These are phyloP conservation scores for Dicerorhinus sumatrensis DNA, from an alignment of 2,113 vertebrate genomes.

Conservation along the genomic window DNA sequence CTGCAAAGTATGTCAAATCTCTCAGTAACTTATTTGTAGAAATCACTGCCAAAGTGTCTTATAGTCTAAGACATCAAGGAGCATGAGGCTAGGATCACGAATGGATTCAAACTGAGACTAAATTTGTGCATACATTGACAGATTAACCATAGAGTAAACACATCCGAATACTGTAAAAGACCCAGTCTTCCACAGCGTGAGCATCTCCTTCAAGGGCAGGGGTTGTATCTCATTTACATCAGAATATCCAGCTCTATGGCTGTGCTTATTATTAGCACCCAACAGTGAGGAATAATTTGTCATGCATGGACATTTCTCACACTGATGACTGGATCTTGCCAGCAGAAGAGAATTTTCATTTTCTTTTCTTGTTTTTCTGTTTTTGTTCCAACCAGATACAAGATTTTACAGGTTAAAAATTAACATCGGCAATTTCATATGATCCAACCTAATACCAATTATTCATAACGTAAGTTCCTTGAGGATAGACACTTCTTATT, in stretches of 20 bases:
- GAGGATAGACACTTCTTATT: neutral
- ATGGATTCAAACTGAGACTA: neutral
- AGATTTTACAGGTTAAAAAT: neutral
- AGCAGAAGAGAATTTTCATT: neutral
- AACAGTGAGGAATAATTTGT: slow-evolving; percentile 2
- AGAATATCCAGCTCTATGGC: neutral
- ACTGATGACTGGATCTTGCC: neutral
- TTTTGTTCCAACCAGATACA: neutral
- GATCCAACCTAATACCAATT: slow-evolving; percentile 14
- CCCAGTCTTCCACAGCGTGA: neutral
- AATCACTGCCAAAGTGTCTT: neutral
- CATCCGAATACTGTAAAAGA: neutral
- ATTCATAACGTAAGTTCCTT: neutral
- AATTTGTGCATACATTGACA: neutral
- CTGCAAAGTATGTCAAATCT: neutral
- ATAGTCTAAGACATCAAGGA: neutral
- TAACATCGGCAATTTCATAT: neutral
- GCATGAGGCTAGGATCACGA: neutral
- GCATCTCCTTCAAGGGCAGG: neutral
- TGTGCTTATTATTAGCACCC: neutral
- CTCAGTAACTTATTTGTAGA: slow-evolving; percentile 21
- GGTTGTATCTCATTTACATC: neutral
- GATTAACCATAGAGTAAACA: neutral
- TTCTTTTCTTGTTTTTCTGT: neutral
- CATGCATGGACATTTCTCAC: neutral